These are phyloP conservation scores for Gallinago undulata DNA, from an alignment of 2,113 vertebrate species.

Conservation along the genomic window DNA sequence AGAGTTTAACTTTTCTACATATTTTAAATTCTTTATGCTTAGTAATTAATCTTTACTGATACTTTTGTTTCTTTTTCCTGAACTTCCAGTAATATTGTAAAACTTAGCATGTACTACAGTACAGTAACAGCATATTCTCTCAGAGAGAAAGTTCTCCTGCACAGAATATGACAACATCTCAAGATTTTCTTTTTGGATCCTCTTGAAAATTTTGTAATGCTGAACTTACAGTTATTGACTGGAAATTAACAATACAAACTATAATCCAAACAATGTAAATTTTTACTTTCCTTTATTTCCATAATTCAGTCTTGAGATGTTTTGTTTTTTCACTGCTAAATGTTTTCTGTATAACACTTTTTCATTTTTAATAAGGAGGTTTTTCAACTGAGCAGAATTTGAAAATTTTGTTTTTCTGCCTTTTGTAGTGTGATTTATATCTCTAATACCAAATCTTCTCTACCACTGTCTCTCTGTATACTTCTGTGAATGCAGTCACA, in stretches of 20 bases:
- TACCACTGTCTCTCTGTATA: not conserved
- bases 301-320: not conserved
- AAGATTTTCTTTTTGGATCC: not conserved
- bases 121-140: not conserved
- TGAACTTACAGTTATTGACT: not conserved
- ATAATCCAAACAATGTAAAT: not conserved
- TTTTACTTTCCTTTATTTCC: not conserved
- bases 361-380: not conserved
- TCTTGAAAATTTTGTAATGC: not conserved
- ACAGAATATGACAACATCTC: not conserved
- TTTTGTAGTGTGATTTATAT: not conserved
- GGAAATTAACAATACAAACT: not conserved
- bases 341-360: not conserved
- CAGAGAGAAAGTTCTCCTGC: not conserved
- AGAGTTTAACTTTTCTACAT: not conserved
- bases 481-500: not conserved
- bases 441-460: not conserved
- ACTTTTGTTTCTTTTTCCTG: not conserved
- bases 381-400: not conserved
- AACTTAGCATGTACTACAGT: not conserved
- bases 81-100: not conserved
- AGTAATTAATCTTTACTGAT: not conserved
- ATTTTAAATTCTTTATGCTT: not conserved
- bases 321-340: not conserved
- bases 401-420: not conserved